These are phyloP conservation scores for Dryocosmus kuriphilus DNA, from an alignment of 2,888 invertebrate species.

Conservation along the genomic window DNA sequence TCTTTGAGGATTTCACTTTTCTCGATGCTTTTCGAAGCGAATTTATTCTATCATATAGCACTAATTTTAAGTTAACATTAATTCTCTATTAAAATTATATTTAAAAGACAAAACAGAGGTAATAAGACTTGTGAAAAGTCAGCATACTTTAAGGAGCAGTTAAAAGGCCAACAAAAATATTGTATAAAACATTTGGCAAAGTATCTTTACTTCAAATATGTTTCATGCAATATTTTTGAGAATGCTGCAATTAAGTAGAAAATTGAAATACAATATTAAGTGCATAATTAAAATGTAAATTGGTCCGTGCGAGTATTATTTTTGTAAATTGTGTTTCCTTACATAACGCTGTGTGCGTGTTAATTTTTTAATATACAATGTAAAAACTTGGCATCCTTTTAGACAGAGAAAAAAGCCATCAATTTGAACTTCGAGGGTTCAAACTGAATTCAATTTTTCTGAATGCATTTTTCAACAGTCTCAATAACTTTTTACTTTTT, in stretches of 20 bases:
- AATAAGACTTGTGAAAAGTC: background rate
- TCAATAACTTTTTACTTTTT: slow-evolving; percentile 9
- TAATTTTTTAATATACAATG: slow-evolving; percentile 11
- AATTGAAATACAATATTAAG: background rate
- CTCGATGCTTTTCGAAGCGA: slow-evolving; percentile 15
- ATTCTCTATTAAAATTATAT: background rate
- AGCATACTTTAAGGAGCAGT: background rate
- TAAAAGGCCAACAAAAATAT: background rate
- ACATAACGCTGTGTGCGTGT: background rate
- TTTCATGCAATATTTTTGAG: background rate
- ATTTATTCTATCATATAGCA: background rate
- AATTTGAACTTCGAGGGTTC: background rate
- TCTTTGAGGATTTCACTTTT: background rate
- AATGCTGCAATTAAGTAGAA: background rate
- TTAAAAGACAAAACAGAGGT: background rate
- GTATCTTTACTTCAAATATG: background rate
- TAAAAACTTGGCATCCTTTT: background rate
- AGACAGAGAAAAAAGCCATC: background rate
- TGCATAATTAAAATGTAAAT: slow-evolving; percentile 5
- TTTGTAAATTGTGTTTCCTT: background rate
- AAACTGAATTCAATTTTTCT: slow-evolving; percentile 13
- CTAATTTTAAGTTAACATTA: background rate
- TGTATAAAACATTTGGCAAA: background rate
- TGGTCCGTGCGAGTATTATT: slow-evolving; percentile 24
- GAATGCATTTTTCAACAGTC: background rate